Evolutionary conservation across 2,113 vertebrate genomes (phyloP).

Genomic region (Mystacornis crossleyi): DNA sequence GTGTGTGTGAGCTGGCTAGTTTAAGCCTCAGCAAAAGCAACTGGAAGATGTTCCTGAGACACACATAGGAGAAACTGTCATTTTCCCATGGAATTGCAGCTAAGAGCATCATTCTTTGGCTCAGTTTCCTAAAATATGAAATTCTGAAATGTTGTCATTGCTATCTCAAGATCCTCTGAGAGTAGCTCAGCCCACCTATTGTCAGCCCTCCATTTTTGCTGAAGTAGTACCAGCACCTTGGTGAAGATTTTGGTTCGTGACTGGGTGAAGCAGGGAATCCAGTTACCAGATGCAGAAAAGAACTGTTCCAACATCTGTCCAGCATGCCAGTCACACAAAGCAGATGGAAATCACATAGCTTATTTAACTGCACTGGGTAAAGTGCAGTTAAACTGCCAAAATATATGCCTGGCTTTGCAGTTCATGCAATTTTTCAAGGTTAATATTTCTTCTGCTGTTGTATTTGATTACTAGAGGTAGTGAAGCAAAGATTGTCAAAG

Average conservation of each 20-base stretch:
- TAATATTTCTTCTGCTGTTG: background rate
- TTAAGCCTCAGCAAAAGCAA: background rate
- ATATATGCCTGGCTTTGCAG: background rate
- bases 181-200: background rate
- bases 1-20: background rate
- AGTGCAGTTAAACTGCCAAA: background rate
- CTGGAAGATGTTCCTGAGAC: background rate
- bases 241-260: background rate
- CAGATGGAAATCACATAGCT: background rate
- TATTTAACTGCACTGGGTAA: background rate
- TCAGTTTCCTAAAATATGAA: background rate
- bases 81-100: background rate
- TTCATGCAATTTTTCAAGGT: background rate
- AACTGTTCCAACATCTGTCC: background rate
- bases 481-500: background rate
- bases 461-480: background rate
- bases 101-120: background rate
- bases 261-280: background rate
- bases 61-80: background rate
- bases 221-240: background rate
- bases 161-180: background rate
- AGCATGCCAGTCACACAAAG: background rate
- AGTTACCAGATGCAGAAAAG: background rate
- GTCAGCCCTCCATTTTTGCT: background rate
- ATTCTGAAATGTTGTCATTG: background rate